Base-by-base conservation (phyloP, 2,888 invertebrate genomes). In the Eupithecia centaureata region DNA sequence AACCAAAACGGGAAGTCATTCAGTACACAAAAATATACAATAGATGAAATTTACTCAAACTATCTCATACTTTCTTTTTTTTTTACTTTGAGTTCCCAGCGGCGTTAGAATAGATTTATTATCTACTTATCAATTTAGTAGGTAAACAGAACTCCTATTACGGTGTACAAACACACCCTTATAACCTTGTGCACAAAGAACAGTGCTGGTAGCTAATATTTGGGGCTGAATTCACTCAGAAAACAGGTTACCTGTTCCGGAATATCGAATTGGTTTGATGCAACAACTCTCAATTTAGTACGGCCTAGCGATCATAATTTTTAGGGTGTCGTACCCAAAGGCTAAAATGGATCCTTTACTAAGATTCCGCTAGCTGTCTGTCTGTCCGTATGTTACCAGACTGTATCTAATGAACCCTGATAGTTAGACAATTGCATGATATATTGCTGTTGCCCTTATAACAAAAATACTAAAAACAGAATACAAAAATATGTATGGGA, bases 101-200 rank as follows among this genome's bases (percentile, higher is more conserved):
- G 22, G 47, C 22, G 47, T 47, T 22, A 47, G 18, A 22, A 22
- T 47, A 22, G 18, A 22, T 47, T 22, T 22, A 22, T 22, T 47
- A 22, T 10, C 22, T 22, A 22, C 47, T 47, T 47, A 47, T 47
- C 47, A 47, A 47, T 47, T 47, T 47, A 7, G 47, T 47, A 47
- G 10, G 61, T 63, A 64, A 64, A 68, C 56, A 64, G 51, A 30
- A 57, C 61, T 61, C 35, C 61, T 52, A 64, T 68, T 64, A 58
- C 60, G 12, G 15, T 47, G 32, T 22, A 57, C 68, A 68, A 65
- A 68, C 58, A 68, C n/a, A 61, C 51, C 32, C 64, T 61, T 25
- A 47, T 61, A 42, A 56, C 54, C 30, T 56, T 18, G 28, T 47
- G 56, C 28, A 61, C 54, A 67, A 58, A 63, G 57, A 61, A 63